Percentiles rank a stretch among this genome's conserved stretches.
phyloP scores from a whole-genome alignment of 2,113 vertebrate species.

The Setophaga petechia region DNA sequence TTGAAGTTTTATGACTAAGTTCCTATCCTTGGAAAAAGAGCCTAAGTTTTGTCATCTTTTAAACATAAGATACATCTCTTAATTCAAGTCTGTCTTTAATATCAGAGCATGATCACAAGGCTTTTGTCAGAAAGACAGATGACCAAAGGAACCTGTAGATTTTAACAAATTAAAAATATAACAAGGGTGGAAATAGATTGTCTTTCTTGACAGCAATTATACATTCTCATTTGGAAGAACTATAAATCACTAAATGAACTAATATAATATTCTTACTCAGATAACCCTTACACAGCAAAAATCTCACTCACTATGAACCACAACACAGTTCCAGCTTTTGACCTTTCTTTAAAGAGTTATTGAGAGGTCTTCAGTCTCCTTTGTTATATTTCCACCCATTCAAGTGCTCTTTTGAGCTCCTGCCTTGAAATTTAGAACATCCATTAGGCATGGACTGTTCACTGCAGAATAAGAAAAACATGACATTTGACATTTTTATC shows the following conservation, averaged over 20 bases:
- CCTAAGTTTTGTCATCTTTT: background rate
- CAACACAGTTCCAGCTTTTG: background rate
- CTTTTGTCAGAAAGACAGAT: background rate
- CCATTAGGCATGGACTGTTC: background rate
- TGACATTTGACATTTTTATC: constrained; percentile 20
- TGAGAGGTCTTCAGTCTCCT: background rate
- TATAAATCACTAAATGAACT: background rate
- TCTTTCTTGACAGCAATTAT: background rate
- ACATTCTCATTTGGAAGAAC: background rate
- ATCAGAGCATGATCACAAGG: background rate
- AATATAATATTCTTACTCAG: background rate
- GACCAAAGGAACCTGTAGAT: background rate
- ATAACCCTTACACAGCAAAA: background rate
- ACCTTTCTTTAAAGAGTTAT: constrained; percentile 2
- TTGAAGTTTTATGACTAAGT: background rate
- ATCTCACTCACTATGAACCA: background rate
- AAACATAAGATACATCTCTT: background rate
- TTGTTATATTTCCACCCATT: background rate
- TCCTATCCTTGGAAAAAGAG: background rate
- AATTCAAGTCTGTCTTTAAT: background rate
- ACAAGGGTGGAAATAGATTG: background rate
- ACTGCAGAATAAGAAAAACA: background rate
- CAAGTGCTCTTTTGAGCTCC: background rate
- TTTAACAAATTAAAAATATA: background rate
- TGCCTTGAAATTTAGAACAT: background rate